phyloP scores from a whole-genome alignment of 2,797 vertebrate genomes.

The Gambelia wislizenii region DNA sequence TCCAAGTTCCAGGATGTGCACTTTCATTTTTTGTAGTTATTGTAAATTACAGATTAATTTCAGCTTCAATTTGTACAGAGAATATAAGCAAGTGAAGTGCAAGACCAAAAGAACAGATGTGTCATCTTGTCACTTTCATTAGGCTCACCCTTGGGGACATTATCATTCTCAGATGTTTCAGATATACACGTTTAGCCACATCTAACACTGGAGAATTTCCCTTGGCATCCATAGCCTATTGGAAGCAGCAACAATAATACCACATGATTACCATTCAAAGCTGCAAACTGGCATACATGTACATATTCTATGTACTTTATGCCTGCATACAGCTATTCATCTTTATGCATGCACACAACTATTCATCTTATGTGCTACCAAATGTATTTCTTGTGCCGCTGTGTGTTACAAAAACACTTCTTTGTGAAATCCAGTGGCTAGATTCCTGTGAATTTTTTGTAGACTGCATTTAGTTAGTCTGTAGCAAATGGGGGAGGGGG shows the following conservation, averaged over 20 bases:
- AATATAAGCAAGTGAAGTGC: conserved; percentile 43
- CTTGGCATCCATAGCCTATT: conserved; percentile 43
- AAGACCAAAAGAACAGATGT: conserved; percentile 53
- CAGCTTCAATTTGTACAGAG: conserved; percentile 54
- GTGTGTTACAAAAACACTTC: background rate
- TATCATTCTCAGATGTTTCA: conserved; percentile 65
- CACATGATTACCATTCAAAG: conserved; percentile 14
- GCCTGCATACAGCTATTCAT: rapidly evolving
- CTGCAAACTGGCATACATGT: conserved; percentile 27
- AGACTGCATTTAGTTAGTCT: conserved; percentile 9
- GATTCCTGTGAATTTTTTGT: conserved; percentile 38
- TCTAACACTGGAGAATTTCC: conserved; percentile 49
- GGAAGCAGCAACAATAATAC: conserved; percentile 49
- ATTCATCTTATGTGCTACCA: rapidly evolving
- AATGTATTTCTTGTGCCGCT: conserved; percentile 4
- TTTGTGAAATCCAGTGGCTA: conserved; percentile 26
- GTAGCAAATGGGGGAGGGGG: background rate
- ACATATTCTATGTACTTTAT: background rate
- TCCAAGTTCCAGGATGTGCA: conserved; percentile 20
- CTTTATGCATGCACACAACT: background rate
- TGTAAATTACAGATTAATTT: conserved; percentile 62
- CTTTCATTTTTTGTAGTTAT: conserved; percentile 48
- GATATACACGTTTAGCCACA: conserved; percentile 43
- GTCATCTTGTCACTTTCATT: conserved; percentile 57
- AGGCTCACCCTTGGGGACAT: conserved; percentile 45